A percentile compares a stretch with the other conserved stretches of the same genome.
phyloP scores from a whole-genome alignment of 2,888 invertebrate species.

The Busseola fusca region DNA sequence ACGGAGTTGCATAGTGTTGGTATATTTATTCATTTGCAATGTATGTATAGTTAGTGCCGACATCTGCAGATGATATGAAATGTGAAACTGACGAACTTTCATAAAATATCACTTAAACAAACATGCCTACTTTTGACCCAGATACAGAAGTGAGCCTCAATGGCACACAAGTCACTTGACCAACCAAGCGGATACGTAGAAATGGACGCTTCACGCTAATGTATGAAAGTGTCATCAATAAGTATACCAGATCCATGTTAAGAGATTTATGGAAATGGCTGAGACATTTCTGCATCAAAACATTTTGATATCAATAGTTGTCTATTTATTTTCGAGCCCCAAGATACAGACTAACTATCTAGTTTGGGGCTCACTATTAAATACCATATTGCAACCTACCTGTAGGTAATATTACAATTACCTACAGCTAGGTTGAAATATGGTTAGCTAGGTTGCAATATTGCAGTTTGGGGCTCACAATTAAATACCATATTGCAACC shows the following conservation, averaged over 20 bases:
- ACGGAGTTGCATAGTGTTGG: too few species aligned
- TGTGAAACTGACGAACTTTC: slow-evolving; percentile 54
- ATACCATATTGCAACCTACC: too few species aligned
- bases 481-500: too few species aligned
- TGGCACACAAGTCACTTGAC: slow-evolving; percentile 49
- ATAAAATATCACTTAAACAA: slow-evolving; percentile 55
- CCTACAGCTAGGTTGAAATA: too few species aligned
- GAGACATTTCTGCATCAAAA: too few species aligned
- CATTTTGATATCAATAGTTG: not conserved
- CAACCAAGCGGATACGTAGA: slow-evolving; percentile 48
- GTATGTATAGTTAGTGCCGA: not conserved
- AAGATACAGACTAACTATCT: too few species aligned
- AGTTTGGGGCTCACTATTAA: too few species aligned
- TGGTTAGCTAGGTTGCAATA: too few species aligned
- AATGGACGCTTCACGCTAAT: slow-evolving; percentile 47
- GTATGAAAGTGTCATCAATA: slow-evolving; percentile 54
- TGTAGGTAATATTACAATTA: too few species aligned
- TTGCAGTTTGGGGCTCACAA: too few species aligned
- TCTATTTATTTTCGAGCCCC: too few species aligned
- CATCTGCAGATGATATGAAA: slow-evolving; percentile 26
- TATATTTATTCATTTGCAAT: not conserved
- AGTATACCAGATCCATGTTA: not conserved
- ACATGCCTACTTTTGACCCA: slow-evolving; percentile 53
- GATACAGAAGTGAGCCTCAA: slow-evolving; percentile 37
- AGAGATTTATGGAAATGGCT: too few species aligned